Evolutionary conservation across 2,888 invertebrate species (phyloP).

Genomic region (Ametastegia equiseti): DNA sequence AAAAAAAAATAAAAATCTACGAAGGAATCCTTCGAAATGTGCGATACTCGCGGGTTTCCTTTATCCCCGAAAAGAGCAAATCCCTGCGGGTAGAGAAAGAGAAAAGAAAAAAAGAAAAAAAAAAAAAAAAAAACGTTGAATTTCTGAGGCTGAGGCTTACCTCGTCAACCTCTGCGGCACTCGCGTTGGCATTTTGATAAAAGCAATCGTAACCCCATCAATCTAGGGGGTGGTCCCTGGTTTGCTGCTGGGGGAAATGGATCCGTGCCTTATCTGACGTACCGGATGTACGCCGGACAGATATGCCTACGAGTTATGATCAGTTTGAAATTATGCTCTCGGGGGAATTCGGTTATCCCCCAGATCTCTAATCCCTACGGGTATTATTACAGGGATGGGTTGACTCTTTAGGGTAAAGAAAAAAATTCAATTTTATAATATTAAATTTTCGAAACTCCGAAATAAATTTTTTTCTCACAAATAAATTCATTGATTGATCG

Average conservation of each 20-base stretch:
- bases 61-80: too few species aligned
- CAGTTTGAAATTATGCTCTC: constrained; percentile 37
- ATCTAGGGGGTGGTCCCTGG: too few species aligned
- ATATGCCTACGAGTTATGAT: constrained; percentile 43
- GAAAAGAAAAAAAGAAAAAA: background rate
- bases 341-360: constrained; percentile 10
- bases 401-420: background rate
- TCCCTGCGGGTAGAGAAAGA: too few species aligned
- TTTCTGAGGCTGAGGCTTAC: too few species aligned
- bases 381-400: background rate
- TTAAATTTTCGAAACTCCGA: too few species aligned
- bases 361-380: background rate
- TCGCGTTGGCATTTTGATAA: background rate
- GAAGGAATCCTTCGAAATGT: background rate
- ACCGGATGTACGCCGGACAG: constrained; percentile 39
- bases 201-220: constrained; percentile 40
- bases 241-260: background rate
- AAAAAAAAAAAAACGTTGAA: background rate
- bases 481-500: too few species aligned
- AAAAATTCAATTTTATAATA: too few species aligned
- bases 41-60: too few species aligned
- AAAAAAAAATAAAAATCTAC: too few species aligned
- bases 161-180: background rate
- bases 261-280: constrained; percentile 39
- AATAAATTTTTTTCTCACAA: too few species aligned